Evolutionary conservation across 2,113 vertebrate species (phyloP).

Genomic region (Anoplopoma fimbria): DNA sequence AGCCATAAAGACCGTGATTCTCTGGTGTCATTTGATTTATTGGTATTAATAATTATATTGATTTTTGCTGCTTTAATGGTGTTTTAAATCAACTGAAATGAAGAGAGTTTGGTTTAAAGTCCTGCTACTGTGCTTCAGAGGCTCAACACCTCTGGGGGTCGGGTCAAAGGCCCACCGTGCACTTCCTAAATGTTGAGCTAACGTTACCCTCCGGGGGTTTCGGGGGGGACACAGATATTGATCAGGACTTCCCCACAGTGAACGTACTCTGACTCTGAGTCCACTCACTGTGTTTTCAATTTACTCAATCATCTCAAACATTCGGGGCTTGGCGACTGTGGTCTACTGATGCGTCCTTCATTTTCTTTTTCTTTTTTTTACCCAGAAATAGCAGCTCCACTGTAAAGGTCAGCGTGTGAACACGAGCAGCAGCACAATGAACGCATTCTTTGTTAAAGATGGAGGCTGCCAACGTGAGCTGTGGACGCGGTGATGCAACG

Average conservation of each 20-base stretch:
- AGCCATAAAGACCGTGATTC: no score
- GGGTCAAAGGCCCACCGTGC: conserved; percentile 19
- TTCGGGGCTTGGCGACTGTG: conserved; percentile 43
- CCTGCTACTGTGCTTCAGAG: neutral
- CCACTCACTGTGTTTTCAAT: conserved; percentile 55
- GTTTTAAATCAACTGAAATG: no score
- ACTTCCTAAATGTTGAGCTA: conserved; percentile 61
- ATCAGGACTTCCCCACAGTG: conserved; percentile 44
- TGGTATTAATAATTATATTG: no score
- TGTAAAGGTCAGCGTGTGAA: conserved; percentile 58
- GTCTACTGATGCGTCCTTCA: conserved; percentile 16
- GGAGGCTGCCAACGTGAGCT: conserved; percentile 29
- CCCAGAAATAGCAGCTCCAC: no score
- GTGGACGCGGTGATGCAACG: conserved; percentile 65
- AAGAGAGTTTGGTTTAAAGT: neutral
- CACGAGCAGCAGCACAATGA: conserved; percentile 53
- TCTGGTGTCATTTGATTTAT: no score
- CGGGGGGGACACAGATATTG: conserved; percentile 32
- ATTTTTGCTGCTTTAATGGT: neutral
- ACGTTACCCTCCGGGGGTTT: conserved; percentile 43
- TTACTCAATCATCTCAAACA: conserved; percentile 47
- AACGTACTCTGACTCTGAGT: conserved; percentile 34
- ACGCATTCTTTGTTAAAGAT: conserved; percentile 23
- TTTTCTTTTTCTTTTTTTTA: no score
- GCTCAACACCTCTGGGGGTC: neutral